Evolutionary conservation across 2,888 invertebrate genomes (phyloP).

Genomic region (Sinodicranocentrus sp.): DNA sequence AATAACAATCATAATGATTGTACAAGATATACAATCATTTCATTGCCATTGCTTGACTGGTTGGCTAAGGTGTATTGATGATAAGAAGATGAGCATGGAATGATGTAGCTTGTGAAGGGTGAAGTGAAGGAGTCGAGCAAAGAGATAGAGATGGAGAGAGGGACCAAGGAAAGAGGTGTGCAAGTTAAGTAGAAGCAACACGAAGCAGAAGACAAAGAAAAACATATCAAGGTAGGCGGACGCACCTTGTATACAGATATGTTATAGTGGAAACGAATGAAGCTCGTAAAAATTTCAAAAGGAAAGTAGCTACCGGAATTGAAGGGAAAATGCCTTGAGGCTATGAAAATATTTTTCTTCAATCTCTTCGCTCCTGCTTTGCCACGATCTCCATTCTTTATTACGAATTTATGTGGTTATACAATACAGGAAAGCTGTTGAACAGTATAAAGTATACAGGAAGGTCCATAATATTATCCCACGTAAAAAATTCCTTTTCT

Average conservation of each 20-base stretch:
- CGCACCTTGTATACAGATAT: slow-evolving; percentile 72
- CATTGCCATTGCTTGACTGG: slow-evolving; percentile 51
- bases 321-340: slow-evolving; percentile 73
- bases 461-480: background rate
- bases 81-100: slow-evolving; percentile 56
- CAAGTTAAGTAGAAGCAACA: slow-evolving; percentile 46
- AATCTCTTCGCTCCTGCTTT: slow-evolving; percentile 40
- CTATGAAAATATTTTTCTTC: slow-evolving; percentile 60
- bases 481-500: background rate
- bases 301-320: slow-evolving; percentile 77
- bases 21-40: slow-evolving; percentile 64
- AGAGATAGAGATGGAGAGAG: slow-evolving; percentile 46
- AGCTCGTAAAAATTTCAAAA: slow-evolving; percentile 77
- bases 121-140: slow-evolving; percentile 14
- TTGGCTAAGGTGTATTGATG: slow-evolving; percentile 43
- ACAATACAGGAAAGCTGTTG: background rate
- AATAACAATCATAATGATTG: slow-evolving; percentile 67
- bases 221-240: slow-evolving; percentile 71
- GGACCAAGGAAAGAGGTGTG: too few species aligned
- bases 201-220: slow-evolving; percentile 63
- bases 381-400: slow-evolving; percentile 47
- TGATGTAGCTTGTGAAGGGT: slow-evolving; percentile 41
- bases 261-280: slow-evolving; percentile 75
- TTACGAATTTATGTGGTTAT: background rate
- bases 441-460: slow-evolving; percentile 6